Conservation (phyloP, 2,113 vertebrate genomes). For the Coturnix japonica region DNA sequence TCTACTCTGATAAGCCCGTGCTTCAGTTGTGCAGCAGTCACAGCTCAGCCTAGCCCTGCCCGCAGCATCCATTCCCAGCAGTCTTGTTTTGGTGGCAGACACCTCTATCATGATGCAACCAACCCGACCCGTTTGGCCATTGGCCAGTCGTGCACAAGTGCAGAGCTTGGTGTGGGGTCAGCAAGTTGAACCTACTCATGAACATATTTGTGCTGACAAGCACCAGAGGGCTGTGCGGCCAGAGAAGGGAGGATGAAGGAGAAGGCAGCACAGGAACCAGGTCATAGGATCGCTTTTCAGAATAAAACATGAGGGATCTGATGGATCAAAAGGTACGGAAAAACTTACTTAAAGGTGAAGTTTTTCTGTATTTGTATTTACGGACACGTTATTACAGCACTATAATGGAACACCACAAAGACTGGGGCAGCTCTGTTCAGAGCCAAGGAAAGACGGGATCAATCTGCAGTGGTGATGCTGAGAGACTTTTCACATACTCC, state of each 20-base stretch:
- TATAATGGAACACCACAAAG: conserved; percentile 20
- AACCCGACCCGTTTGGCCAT: background rate
- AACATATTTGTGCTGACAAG: background rate
- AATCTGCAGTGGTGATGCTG: background rate
- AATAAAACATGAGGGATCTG: background rate
- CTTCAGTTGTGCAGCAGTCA: background rate
- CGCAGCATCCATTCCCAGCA: background rate
- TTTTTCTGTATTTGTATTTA: conserved; percentile 12
- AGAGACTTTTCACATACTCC: background rate
- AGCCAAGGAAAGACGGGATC: background rate
- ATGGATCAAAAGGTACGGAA: background rate
- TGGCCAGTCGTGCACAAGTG: conserved; percentile 3
- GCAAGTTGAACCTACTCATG: background rate
- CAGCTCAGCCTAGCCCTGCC: background rate
- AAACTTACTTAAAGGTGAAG: conserved; percentile 42
- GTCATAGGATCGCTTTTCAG: background rate
- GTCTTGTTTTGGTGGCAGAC: background rate
- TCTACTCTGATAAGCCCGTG: background rate
- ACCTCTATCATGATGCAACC: background rate
- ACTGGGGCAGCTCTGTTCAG: background rate
- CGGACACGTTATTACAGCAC: background rate
- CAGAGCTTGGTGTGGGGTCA: background rate
- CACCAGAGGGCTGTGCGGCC: background rate
- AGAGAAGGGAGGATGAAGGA: background rate
- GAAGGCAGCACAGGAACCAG: conserved; percentile 38